These are phyloP conservation scores for Arion vulgaris DNA, from an alignment of 1,140 invertebrate genomes.

Conservation along the genomic window DNA sequence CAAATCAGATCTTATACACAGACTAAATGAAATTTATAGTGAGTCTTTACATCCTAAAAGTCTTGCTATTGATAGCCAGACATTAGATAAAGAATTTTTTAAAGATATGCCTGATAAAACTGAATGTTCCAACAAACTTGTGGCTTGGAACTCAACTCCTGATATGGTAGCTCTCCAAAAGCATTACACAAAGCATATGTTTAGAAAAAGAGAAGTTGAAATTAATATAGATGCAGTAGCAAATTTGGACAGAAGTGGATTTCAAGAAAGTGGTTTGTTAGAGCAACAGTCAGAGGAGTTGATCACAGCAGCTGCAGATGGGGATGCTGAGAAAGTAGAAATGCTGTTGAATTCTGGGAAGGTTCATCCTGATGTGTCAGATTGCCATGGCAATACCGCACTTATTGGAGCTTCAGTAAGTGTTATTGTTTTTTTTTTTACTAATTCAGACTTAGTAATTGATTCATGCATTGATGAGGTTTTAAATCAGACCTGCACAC, in stretches of 20 bases:
- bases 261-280: slow-evolving; percentile 58
- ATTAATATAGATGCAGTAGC: slow-evolving; percentile 63
- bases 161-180: slow-evolving; percentile 64
- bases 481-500: too few relatives aligned
- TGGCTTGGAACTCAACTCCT: slow-evolving; percentile 67
- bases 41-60: slow-evolving; percentile 61
- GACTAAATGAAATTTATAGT: slow-evolving; percentile 59
- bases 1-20: slow-evolving; percentile 48
- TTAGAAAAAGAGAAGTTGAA: slow-evolving; percentile 43
- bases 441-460: too few relatives aligned
- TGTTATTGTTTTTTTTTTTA: slow-evolving; percentile 14
- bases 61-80: slow-evolving; percentile 60
- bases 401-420: slow-evolving; percentile 68
- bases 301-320: slow-evolving; percentile 57
- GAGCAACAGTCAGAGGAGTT: slow-evolving; percentile 65
- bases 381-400: slow-evolving; percentile 65
- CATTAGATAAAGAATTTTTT: slow-evolving; percentile 66
- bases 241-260: slow-evolving; percentile 58
- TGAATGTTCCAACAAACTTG: slow-evolving; percentile 43
- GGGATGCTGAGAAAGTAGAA: slow-evolving; percentile 59
- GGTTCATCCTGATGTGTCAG: slow-evolving; percentile 69
- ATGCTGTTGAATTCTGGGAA: slow-evolving; percentile 58
- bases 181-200: slow-evolving; percentile 60
- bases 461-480: too few relatives aligned
- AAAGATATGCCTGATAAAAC: slow-evolving; percentile 44